These are phyloP conservation scores for Rhagium mordax DNA, from an alignment of 2,888 invertebrate species.

Conservation along the genomic window DNA sequence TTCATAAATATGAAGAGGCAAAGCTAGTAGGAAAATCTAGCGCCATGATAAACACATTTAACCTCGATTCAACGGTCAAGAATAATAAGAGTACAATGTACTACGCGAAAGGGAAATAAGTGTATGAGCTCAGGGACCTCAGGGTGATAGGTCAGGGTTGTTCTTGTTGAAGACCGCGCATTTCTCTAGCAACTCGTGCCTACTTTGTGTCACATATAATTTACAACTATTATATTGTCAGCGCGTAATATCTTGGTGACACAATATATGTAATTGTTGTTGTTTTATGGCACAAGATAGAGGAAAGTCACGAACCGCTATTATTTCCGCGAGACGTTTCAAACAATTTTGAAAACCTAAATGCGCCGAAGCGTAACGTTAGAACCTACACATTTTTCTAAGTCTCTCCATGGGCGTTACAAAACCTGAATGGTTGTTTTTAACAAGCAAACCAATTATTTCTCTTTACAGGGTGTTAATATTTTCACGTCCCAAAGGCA, in stretches of 20 bases:
- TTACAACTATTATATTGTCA: constrained; percentile 33
- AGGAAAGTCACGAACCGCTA: constrained; percentile 8
- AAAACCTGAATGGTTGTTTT: too few relatives aligned
- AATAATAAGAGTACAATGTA: constrained; percentile 30
- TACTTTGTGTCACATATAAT: constrained; percentile 33
- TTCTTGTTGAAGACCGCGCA: constrained; percentile 32
- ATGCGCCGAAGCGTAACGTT: background rate
- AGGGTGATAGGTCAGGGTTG: constrained; percentile 34
- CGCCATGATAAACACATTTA: constrained; percentile 25
- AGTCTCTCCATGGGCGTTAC: background rate
- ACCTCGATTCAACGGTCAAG: constrained; percentile 25
- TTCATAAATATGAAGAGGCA: constrained; percentile 1
- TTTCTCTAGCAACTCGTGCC: constrained; percentile 27
- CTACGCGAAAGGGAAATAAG: constrained; percentile 30
- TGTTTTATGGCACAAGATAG: constrained; percentile 10
- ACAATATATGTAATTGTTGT: constrained; percentile 30
- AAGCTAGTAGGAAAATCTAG: background rate
- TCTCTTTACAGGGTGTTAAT: too few relatives aligned
- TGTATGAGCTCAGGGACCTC: constrained; percentile 29
- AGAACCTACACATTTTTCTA: background rate
- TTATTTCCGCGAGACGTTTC: constrained; percentile 10
- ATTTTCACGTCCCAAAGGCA: too few relatives aligned
- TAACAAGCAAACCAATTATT: too few relatives aligned
- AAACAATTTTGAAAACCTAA: background rate
- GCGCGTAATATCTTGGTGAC: constrained; percentile 27